Conservation (phyloP, 1,140 invertebrate species). For the Bactericera cockerelli region DNA sequence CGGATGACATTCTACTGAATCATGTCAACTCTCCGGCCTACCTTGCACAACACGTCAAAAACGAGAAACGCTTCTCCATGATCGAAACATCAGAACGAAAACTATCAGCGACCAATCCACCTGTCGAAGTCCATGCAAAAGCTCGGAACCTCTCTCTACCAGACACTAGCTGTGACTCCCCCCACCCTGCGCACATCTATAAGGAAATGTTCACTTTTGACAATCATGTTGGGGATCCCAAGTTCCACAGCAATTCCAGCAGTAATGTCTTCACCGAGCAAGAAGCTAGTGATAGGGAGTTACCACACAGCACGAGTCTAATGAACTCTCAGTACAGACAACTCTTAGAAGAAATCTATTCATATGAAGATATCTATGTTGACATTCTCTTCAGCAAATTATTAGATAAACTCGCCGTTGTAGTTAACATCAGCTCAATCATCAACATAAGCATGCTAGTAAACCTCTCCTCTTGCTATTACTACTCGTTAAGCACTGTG, state of each 20-base stretch:
- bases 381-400: slow-evolving; percentile 21
- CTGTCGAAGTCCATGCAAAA: too few species aligned
- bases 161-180: neutral
- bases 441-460: neutral
- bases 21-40: too few species aligned
- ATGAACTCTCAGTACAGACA: neutral
- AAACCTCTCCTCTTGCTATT: neutral
- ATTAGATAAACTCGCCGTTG: slow-evolving; percentile 20
- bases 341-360: slow-evolving; percentile 19
- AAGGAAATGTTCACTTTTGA: slow-evolving; percentile 1
- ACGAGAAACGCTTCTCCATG: neutral
- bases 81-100: neutral
- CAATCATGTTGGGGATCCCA: too few species aligned
- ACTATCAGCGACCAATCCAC: too few species aligned
- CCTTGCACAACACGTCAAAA: too few species aligned
- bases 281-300: neutral
- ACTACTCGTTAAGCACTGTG: neutral
- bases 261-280: neutral
- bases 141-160: too few species aligned
- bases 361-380: slow-evolving; percentile 17
- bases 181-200: neutral
- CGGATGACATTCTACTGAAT: too few species aligned
- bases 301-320: neutral
- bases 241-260: neutral
- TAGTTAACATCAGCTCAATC: slow-evolving; percentile 15